Base-by-base conservation (phyloP, 1,140 invertebrate genomes). In the Hermetia illucens region DNA sequence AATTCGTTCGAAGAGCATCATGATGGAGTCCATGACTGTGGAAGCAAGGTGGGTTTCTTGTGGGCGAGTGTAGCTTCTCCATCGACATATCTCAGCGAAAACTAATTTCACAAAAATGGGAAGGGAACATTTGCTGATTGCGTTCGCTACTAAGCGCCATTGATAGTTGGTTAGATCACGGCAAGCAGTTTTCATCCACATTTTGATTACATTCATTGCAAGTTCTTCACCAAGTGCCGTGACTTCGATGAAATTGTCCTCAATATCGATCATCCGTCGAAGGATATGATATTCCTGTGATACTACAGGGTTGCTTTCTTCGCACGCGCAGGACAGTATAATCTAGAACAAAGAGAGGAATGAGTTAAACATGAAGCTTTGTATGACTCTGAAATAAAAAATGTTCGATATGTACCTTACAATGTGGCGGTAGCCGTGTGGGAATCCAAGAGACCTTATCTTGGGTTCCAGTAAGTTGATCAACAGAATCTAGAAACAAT, bases 91-190 rank as follows among this genome's bases (percentile, higher is more conserved):
- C 65, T 97, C 91, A 8, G 90, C 90, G 64, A 92, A 93, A 1
- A 97, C 90, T 15, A 98, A 65, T 65, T 98, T 98, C 0, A 98
- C 89, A 55, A 96, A 98, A 24, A 98, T 91, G 0, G 94, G 94
- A 31, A 97, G 63, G 4, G 91, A 96, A 55, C 94, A 98, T 50
- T 88, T 82, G 9, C 76, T 78, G 29, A 98, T 84, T 1, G 83
- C 91, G 53, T 94, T 95, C 17, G 85, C 82, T 0, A 98, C 93
- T 9, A 97, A 63, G 34, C 83, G 71, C 91, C 90, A 96, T 56
- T 98, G 94, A 57, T 92, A 84, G 62, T 90, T 82, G 48, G 80
- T 85, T 2, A 94, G 60, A 53, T 92, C 88, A 25, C 92, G 67
- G 38, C 82, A 82, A 1, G 81, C 85, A n/a, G 82, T 82, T 51